Evolutionary conservation across 1,140 invertebrate genomes (phyloP).

Genomic region (Hylaeus anthracinus): DNA sequence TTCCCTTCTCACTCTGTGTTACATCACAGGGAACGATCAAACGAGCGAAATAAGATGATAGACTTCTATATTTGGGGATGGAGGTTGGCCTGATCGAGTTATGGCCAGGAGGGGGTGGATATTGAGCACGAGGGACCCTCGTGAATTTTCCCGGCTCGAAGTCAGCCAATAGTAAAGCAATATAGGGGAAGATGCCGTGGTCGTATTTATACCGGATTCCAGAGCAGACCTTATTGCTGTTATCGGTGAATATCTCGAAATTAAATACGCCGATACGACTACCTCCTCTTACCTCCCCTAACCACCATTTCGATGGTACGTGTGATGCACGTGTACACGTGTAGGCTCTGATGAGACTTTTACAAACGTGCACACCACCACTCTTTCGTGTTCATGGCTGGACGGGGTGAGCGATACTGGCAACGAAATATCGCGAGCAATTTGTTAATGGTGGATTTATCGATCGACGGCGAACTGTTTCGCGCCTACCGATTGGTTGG

Average conservation of each 20-base stretch:
- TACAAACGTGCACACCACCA: background rate
- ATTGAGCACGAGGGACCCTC: conserved; percentile 19
- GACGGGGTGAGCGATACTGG: background rate
- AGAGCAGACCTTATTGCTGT: conserved; percentile 67
- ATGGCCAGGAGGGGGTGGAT: conserved; percentile 5
- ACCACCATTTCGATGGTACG: conserved; percentile 23
- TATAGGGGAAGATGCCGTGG: conserved; percentile 69
- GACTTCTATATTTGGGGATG: background rate
- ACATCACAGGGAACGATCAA: background rate
- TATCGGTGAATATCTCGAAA: conserved; percentile 73
- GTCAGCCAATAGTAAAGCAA: conserved; percentile 73
- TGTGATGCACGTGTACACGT: background rate
- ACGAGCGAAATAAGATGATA: background rate
- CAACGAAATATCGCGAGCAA: conserved; percentile 18
- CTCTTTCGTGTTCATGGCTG: background rate
- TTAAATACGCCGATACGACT: conserved; percentile 60
- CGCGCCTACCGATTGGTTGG: background rate
- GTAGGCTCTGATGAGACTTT: background rate
- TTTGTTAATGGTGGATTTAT: conserved; percentile 37
- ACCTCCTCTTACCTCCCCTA: background rate
- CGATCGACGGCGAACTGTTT: background rate
- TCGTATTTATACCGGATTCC: conserved; percentile 74
- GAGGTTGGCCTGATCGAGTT: conserved; percentile 13
- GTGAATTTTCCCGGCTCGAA: conserved; percentile 66
- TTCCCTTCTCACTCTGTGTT: background rate